Evolutionary conservation across 2,113 vertebrate species (phyloP), one percentile per base, ranked within the genome.

Genomic region (Poeciliopsis prolifica): DNA sequence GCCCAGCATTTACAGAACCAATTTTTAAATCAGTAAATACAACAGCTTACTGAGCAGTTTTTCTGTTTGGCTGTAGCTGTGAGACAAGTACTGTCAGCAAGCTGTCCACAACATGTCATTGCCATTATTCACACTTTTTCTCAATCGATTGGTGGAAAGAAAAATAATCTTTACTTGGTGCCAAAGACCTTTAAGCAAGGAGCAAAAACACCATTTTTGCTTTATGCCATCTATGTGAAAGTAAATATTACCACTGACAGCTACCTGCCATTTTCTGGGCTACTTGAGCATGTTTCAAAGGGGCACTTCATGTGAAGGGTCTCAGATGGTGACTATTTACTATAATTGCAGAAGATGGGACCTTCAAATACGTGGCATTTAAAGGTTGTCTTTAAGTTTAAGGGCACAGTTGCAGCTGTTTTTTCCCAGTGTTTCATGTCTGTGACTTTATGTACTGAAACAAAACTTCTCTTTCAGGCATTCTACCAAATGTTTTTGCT

Each of bases 241-340:
- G 48, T 70, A 60, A 69, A 66, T 19, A 44, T 29, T 19, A 61
- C 48, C 61, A 30, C 24, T 76, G 17, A 67, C 5, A 24, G 17
- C 68, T 72, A 35, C 60, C 63, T 14, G 33, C 48, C 35, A 42
- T 35, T 30, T 30, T 28, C 42, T 68, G 61, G 24, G 51, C 19
- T 24, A n/a, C 51, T 58, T 58, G 24, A 70, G 72, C 17, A 30
- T 8, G 3, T 68, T 72, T 28, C 15, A 65, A 68, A 62, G 26
- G 22, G 14, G n/a, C 17, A 54, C 30, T 7, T 60, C 40, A 68
- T 63, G 19, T 66, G 28, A 67, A 63, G 28, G n/a, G 8, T 33
- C 33, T 77, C 61, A 63, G 30, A 65, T 14, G 14, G 30, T 37
- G 33, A 44, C 31, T 71, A 44, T 62, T 70, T 37, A 64, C 44